These are phyloP conservation scores for Parapsyche elsis DNA, from an alignment of 1,140 invertebrate species.

Conservation along the genomic window DNA sequence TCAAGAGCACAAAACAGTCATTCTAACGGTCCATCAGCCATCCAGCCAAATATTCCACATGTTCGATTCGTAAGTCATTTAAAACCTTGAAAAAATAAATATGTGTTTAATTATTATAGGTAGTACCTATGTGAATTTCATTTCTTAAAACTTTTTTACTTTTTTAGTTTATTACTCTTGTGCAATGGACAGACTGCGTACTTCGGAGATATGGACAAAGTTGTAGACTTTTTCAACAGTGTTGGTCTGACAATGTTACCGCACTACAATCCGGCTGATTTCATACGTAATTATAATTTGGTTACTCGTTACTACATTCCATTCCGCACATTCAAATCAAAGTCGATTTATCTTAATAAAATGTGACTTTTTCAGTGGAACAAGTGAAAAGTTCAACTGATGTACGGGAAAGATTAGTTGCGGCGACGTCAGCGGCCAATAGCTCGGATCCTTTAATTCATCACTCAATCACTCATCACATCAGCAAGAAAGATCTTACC, in stretches of 20 bases:
- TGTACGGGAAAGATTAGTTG: conserved; percentile 76
- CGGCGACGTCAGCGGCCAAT: conserved; percentile 72
- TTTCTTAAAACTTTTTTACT: too few species aligned
- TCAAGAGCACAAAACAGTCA: conserved; percentile 83
- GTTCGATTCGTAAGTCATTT: conserved; percentile 70
- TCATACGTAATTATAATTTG: conserved; percentile 78
- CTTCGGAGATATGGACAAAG: conserved; percentile 80
- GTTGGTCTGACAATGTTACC: conserved; percentile 80
- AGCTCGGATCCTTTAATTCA: conserved; percentile 67
- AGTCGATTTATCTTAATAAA: not conserved
- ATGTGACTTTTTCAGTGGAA: conserved; percentile 72
- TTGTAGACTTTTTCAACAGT: conserved; percentile 80
- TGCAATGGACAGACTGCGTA: conserved; percentile 84
- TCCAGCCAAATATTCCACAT: conserved; percentile 91
- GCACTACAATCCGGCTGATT: conserved; percentile 89
- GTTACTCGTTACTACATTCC: not conserved
- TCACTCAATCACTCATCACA: conserved; percentile 46
- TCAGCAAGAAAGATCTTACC: conserved; percentile 47
- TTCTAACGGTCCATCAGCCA: conserved; percentile 87
- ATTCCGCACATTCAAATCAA: not conserved
- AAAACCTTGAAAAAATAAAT: too few species aligned
- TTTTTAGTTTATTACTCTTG: conserved; percentile 75
- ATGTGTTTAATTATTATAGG: conserved; percentile 15
- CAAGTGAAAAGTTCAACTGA: conserved; percentile 79
- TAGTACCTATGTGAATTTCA: not conserved